Percentiles rank a stretch among this genome's conserved stretches.
phyloP scores from a whole-genome alignment of 2,888 invertebrate genomes.

The Pyrgus malvae region DNA sequence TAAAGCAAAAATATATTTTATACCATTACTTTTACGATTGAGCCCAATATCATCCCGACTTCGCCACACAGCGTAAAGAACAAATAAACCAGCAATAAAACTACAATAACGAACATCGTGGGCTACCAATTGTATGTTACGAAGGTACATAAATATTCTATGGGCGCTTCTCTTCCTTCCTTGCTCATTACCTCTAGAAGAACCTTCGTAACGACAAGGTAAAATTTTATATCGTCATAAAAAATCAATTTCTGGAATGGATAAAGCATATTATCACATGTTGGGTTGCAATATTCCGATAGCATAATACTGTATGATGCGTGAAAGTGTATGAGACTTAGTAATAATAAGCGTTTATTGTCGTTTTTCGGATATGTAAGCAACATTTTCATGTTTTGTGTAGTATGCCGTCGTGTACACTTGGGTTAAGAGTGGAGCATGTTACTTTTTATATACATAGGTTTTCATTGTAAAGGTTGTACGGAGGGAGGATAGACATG shows the following conservation, averaged over 20 bases:
- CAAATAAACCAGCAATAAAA: no score
- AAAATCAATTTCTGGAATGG: conserved; percentile 23
- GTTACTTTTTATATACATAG: no score
- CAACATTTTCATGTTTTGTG: no score
- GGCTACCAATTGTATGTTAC: not conserved
- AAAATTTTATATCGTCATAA: conserved; percentile 22
- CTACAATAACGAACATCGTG: conserved; percentile 5
- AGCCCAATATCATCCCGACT: no score
- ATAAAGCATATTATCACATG: conserved; percentile 19
- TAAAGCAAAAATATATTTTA: no score
- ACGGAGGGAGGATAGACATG: no score
- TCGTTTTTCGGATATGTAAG: not conserved
- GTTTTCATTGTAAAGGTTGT: no score
- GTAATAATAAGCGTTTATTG: not conserved
- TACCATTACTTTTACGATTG: no score
- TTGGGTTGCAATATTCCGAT: conserved; percentile 6
- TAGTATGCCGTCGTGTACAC: no score
- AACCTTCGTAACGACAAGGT: conserved; percentile 21
- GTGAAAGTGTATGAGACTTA: not conserved
- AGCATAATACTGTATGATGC: not conserved
- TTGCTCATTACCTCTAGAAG: conserved; percentile 16
- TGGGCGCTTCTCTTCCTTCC: conserved; percentile 13
- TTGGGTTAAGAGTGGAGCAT: no score
- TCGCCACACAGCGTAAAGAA: no score
- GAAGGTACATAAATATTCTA: conserved; percentile 12